Base-by-base conservation (phyloP, 2,113 vertebrate species). In the Phalacrocorax brasilianus region DNA sequence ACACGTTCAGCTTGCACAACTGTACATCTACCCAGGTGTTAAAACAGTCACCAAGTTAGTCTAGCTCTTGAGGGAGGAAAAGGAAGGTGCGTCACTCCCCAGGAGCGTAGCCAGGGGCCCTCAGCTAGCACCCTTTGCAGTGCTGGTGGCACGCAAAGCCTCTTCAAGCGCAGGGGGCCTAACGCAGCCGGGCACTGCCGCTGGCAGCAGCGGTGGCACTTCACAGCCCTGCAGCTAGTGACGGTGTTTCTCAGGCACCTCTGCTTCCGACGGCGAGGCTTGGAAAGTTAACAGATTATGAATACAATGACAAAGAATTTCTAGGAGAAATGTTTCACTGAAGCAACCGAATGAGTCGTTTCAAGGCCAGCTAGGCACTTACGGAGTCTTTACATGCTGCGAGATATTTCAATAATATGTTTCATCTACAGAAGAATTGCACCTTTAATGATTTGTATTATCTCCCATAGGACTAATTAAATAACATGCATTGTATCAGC, bases 171-270 rank as follows among this genome's bases (percentile, higher is more conserved):
- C 1, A 56, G 45, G 38, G 28, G 6, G 11, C 38, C 40, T 16
- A 2, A 22, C 17, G 17, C n/a, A 74, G 40, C 12, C 55, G 52
- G 28, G n/a, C 6, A 19, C 12, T 35, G 33, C 62, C 35, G 17
- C 14, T 4, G 58, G 27, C 35, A 67, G 62, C 59, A 82, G 71
- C 45, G 35, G 63, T 8, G 12, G 38, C 59, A 47, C 55, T 35
- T 12, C 47, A 27, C 9, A 59, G 1, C 38, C 27, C 85, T 56
- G 5, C 55, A 52, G 20, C 6, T 3, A 44, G 62, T 20, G 20
- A 10, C 0, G 2, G 8, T 2, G 18, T 12, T 22, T 11, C 58
- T 19, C 3, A 0, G 16, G 58, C 32, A 63, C 12, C 45, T 74
- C 76, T 56, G 18, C 53, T 27, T 38, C 70, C 18, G 19, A 18